These are phyloP conservation scores for Platalea minor DNA, from an alignment of 2,797 vertebrate species.

Conservation along the genomic window DNA sequence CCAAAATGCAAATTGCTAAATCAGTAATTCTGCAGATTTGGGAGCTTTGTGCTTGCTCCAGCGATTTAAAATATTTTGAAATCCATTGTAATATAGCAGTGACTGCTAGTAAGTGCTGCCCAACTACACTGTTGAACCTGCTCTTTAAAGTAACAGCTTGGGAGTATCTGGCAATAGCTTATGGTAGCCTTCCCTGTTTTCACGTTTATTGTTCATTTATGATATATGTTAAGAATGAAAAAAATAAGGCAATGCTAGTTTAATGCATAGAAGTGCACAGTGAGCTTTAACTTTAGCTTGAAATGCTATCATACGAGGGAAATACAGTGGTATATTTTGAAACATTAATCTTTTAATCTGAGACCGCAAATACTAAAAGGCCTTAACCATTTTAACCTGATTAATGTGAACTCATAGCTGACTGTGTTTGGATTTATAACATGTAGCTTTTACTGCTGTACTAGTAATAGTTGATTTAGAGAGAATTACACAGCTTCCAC, in stretches of 20 bases:
- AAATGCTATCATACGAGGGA: background rate
- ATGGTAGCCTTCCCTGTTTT: background rate
- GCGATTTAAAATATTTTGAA: background rate
- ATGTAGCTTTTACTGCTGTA: background rate
- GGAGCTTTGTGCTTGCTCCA: background rate
- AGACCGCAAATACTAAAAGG: background rate
- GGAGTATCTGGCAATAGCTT: background rate
- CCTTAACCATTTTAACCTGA: background rate
- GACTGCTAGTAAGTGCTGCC: background rate
- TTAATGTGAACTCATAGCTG: background rate
- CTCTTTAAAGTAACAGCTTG: background rate
- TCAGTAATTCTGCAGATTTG: background rate
- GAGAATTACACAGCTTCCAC: background rate
- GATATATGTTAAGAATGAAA: background rate
- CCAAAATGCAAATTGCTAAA: background rate
- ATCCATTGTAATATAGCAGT: background rate
- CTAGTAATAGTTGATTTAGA: background rate
- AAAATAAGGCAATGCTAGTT: background rate
- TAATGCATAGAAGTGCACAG: background rate
- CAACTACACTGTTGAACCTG: background rate
- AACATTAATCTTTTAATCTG: constrained; percentile 17
- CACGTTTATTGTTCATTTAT: background rate
- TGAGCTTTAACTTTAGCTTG: background rate
- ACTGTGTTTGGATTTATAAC: background rate
- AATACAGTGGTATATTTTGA: background rate